Conservation (phyloP, 2,888 invertebrate species). For the Steinernema carpocapsae region DNA sequence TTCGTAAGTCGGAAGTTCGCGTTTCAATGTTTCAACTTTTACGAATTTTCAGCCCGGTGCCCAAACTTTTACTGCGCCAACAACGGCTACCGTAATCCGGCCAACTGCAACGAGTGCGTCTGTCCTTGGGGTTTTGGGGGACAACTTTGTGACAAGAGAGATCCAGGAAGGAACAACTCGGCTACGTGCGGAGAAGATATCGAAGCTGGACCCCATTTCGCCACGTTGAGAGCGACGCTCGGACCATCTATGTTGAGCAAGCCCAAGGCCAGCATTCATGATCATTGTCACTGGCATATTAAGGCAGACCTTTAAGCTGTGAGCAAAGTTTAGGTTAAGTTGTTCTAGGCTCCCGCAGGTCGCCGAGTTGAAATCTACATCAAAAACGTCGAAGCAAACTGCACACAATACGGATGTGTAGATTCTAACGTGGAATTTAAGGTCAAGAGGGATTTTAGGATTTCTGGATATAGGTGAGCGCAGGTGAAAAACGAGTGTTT, state of each 20-base stretch:
- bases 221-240: not conserved
- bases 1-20: not conserved
- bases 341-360: not conserved
- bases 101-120: not conserved
- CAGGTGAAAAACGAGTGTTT: too few relatives aligned
- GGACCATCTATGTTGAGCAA: not conserved
- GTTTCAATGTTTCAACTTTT: not conserved
- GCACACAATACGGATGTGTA: not conserved
- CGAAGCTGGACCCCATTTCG: not conserved
- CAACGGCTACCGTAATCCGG: not conserved
- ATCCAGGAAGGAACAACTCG: not conserved
- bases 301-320: not conserved
- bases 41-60: not conserved
- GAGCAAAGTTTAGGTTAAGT: not conserved
- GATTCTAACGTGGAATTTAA: not conserved
- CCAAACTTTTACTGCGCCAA: not conserved
- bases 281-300: slow-evolving; percentile 12
- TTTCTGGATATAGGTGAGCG: not conserved
- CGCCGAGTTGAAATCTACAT: not conserved
- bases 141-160: not conserved
- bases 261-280: not conserved
- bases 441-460: not conserved
- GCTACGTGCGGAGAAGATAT: not conserved
- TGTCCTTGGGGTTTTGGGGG: not conserved
- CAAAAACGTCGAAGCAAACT: not conserved